Percentiles rank a stretch among this genome's conserved stretches.
Conservation (phyloP, 2,888 invertebrate genomes). For the Rotaria magnacalcarata region DNA sequence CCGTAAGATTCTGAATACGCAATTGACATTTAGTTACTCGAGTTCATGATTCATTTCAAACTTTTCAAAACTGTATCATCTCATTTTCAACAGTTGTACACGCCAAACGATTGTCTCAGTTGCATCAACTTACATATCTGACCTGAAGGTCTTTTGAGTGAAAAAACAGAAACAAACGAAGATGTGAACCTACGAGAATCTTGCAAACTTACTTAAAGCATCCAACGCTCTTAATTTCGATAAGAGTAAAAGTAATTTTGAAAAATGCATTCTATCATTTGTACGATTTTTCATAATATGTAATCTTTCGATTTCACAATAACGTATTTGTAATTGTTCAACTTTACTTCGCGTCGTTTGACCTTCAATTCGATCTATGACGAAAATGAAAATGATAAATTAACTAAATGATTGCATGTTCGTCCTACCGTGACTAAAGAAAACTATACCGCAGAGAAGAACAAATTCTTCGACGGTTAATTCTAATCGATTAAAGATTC, state of each 20-base stretch:
- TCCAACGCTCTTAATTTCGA: slow-evolving; percentile 23
- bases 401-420: too few relatives aligned
- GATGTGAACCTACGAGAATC: too few relatives aligned
- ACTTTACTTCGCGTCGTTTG: not conserved
- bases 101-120: too few relatives aligned
- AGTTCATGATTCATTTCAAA: too few relatives aligned
- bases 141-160: too few relatives aligned
- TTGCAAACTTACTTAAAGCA: not conserved
- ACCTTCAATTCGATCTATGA: slow-evolving; percentile 2
- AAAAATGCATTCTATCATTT: not conserved
- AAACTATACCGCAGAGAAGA: not conserved
- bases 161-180: too few relatives aligned
- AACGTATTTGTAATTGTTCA: slow-evolving; percentile 11
- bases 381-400: not conserved
- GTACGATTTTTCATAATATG: not conserved
- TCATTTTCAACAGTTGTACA: too few relatives aligned
- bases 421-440: not conserved
- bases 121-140: too few relatives aligned
- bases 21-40: too few relatives aligned
- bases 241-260: not conserved
- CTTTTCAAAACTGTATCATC: too few relatives aligned
- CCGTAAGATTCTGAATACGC: too few relatives aligned
- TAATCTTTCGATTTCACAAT: slow-evolving; percentile 25
- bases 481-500: slow-evolving; percentile 27
- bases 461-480: slow-evolving; percentile 28